phyloP scores from a whole-genome alignment of 2,113 vertebrate genomes.

The Pristiophorus japonicus region DNA sequence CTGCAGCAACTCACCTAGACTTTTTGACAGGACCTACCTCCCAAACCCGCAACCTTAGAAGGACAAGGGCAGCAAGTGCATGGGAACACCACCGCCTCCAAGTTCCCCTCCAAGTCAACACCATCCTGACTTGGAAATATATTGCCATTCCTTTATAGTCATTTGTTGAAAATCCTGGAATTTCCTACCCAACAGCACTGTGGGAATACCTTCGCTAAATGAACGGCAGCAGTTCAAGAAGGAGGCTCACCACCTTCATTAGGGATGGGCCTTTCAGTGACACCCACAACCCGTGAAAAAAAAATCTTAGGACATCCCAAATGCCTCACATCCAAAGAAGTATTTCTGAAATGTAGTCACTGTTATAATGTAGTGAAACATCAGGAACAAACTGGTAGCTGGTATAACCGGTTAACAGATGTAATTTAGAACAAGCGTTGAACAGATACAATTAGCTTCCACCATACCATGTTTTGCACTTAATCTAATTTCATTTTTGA shows the following conservation, averaged over 20 bases:
- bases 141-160: not conserved
- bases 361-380: not conserved
- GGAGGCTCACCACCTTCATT: not conserved
- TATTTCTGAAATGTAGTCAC: not conserved
- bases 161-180: not conserved
- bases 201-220: not conserved
- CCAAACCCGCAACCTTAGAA: not conserved
- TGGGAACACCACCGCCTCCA: not conserved
- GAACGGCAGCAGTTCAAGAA: not conserved
- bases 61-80: not conserved
- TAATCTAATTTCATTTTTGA: not conserved
- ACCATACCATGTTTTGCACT: not conserved
- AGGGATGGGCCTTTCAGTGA: not conserved
- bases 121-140: not conserved
- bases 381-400: not conserved
- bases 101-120: not conserved
- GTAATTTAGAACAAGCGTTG: not conserved
- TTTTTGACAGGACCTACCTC: not conserved
- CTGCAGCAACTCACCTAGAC: not conserved
- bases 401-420: not conserved
- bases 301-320: not conserved
- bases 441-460: not conserved
- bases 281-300: too few species aligned
- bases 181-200: not conserved
- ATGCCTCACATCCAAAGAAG: not conserved